These are phyloP conservation scores for Plotosus lineatus DNA, from an alignment of 2,113 vertebrate genomes.

Conservation along the genomic window DNA sequence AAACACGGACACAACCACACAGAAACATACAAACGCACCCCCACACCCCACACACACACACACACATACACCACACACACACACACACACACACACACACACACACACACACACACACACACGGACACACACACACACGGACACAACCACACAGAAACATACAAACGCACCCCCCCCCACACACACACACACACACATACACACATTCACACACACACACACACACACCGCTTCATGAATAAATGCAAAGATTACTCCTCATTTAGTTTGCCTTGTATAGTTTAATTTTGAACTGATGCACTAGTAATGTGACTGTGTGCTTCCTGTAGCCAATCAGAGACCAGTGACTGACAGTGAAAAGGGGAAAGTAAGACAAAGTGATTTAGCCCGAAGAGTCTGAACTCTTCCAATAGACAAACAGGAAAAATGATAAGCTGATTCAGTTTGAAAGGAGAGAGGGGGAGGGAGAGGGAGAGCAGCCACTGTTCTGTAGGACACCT, in stretches of 20 bases:
- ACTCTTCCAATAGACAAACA: too few relatives aligned
- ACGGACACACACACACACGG: too few relatives aligned
- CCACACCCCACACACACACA: too few relatives aligned
- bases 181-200: background rate
- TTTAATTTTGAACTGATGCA: background rate
- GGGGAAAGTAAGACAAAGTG: slow-evolving; percentile 28
- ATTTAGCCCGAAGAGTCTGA: too few relatives aligned
- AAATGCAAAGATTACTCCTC: background rate
- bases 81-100: too few relatives aligned
- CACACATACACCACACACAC: too few relatives aligned
- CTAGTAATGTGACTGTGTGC: background rate
- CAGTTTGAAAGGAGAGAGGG: background rate
- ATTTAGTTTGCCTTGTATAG: background rate
- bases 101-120: too few relatives aligned
- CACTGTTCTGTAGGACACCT: background rate
- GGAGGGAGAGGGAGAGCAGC: background rate
- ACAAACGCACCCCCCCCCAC: too few relatives aligned
- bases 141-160: too few relatives aligned
- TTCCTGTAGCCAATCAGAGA: slow-evolving; percentile 22
- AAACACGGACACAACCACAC: too few relatives aligned
- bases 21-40: too few relatives aligned
- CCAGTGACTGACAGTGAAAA: slow-evolving; percentile 25
- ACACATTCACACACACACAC: background rate
- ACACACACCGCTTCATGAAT: background rate
- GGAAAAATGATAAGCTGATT: slow-evolving; percentile 1